These are phyloP conservation scores for Ceyx melanurus DNA, from an alignment of 2,113 vertebrate species.

Conservation along the genomic window DNA sequence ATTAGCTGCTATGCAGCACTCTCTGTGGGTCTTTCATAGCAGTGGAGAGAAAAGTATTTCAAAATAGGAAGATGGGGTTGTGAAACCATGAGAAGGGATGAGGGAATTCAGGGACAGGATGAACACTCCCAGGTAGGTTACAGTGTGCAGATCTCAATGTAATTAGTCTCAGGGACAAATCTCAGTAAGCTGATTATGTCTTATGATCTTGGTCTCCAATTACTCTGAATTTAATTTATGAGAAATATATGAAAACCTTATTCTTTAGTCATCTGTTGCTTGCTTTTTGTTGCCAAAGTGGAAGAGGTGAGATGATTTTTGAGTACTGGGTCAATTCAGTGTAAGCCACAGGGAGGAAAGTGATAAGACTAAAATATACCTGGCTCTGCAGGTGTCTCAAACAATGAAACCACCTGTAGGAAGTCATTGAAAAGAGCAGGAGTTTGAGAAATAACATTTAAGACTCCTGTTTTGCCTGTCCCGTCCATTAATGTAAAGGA, in stretches of 20 bases:
- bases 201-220: neutral
- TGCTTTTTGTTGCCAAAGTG: neutral
- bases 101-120: neutral
- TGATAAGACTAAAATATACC: neutral
- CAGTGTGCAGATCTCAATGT: neutral
- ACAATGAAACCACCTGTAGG: neutral
- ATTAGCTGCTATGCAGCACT: neutral
- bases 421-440: neutral
- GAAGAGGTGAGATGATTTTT: neutral
- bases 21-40: neutral
- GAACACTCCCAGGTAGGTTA: neutral
- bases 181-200: neutral
- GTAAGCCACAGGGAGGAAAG: neutral
- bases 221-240: neutral
- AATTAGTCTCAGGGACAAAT: neutral
- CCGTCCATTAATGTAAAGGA: neutral
- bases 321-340: neutral
- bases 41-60: neutral
- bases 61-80: neutral
- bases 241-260: neutral
- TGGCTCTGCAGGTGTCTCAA: neutral
- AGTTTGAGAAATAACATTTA: neutral
- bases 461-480: neutral
- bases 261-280: neutral
- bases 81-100: neutral